phyloP scores from a whole-genome alignment of 64 coral and sea anemone species.

The Astreopora myriophthalma region DNA sequence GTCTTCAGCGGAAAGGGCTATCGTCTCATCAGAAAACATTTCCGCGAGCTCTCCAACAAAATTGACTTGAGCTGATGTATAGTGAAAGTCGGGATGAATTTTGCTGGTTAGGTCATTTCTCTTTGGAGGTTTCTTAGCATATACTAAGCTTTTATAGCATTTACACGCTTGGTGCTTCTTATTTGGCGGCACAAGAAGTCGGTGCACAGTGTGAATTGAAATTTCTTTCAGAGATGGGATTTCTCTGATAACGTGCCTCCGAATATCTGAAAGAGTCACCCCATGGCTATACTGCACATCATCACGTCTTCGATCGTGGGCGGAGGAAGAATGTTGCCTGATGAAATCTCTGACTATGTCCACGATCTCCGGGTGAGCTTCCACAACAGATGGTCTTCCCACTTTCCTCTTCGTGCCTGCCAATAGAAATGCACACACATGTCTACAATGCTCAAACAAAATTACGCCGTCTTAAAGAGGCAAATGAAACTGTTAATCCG shows the following conservation, averaged over 20 bases:
- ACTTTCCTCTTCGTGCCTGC: background rate
- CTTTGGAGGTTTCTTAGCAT: background rate
- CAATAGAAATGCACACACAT: background rate
- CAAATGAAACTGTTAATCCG: no score
- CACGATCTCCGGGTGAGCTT: background rate
- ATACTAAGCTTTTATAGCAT: no score
- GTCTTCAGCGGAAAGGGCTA: background rate
- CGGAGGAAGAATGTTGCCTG: background rate
- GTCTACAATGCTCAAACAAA: no score
- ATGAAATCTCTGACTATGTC: background rate
- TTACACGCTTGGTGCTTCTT: no score
- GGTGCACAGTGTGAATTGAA: no score
- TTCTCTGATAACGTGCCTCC: no score
- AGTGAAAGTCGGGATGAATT: background rate
- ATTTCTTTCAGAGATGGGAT: background rate
- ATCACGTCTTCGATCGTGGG: background rate
- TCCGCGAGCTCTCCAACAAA: background rate
- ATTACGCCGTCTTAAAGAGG: no score
- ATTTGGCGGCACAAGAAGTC: no score
- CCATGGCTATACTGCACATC: background rate
- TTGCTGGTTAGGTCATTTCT: background rate
- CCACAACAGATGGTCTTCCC: background rate
- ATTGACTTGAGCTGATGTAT: background rate
- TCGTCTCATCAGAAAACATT: background rate
- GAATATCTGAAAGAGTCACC: no score